Conservation (phyloP, 2,797 vertebrate species). For the Malacoctenus gilli region DNA sequence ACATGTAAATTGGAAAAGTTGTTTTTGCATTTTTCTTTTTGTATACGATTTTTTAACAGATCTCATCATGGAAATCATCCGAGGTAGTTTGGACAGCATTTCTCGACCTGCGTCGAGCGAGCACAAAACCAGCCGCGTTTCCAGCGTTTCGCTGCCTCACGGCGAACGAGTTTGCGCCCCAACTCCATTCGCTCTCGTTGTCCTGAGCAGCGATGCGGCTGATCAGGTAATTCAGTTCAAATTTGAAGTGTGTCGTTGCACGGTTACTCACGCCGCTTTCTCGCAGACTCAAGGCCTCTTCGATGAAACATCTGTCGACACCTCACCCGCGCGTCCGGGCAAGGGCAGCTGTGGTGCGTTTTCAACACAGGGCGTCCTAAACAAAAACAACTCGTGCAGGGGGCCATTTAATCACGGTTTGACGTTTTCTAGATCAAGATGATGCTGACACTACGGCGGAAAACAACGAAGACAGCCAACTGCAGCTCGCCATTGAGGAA, state of each 20-base stretch:
- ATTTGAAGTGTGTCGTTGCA: too few species aligned
- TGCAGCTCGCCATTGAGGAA: constrained; percentile 83
- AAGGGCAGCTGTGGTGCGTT: too few species aligned
- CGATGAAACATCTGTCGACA: too few species aligned
- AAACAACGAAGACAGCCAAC: constrained; percentile 65
- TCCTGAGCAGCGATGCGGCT: constrained; percentile 77
- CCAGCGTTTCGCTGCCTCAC: constrained; percentile 70
- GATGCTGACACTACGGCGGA: constrained; percentile 56
- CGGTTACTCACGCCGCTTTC: too few species aligned
- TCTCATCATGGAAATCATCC: constrained; percentile 82
- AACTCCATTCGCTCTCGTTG: constrained; percentile 69
- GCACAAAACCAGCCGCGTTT: constrained; percentile 65
- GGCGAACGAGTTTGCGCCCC: constrained; percentile 55
- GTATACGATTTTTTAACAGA: background rate
- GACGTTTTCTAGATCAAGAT: constrained; percentile 38
- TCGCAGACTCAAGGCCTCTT: too few species aligned
- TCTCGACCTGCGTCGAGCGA: constrained; percentile 81
- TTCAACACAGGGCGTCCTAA: too few species aligned
- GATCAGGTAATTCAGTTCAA: constrained; percentile 77
- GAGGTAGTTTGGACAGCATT: constrained; percentile 83
- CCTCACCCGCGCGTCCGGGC: too few species aligned
- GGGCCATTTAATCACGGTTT: too few species aligned
- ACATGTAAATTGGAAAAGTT: too few species aligned
- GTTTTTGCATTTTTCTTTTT: too few species aligned
- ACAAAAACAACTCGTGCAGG: too few species aligned